phyloP scores from a whole-genome alignment of 1,140 invertebrate genomes.

The Caenorhabditis briggsae region DNA sequence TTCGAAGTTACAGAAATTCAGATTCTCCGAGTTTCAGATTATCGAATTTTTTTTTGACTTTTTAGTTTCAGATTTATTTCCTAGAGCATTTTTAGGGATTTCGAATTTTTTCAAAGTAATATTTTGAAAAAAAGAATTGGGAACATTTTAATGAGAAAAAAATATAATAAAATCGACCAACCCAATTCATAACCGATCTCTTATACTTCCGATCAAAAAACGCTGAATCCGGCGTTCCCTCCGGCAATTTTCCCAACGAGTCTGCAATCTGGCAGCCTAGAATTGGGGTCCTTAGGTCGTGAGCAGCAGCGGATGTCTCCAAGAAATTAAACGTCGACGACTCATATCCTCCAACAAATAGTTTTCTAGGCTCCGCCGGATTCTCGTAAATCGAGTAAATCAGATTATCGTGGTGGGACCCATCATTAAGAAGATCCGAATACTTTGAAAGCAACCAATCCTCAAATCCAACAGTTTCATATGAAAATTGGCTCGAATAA shows the following conservation, averaged over 20 bases:
- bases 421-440: neutral
- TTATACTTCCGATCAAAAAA: constrained; percentile 70
- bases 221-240: constrained; percentile 61
- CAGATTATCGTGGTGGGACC: neutral
- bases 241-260: constrained; percentile 83
- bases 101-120: neutral
- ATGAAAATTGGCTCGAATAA: constrained; percentile 23
- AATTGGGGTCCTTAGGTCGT: constrained; percentile 87
- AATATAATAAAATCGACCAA: constrained; percentile 52
- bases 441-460: neutral
- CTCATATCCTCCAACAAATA: constrained; percentile 80
- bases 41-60: too few species aligned
- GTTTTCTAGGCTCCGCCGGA: neutral
- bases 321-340: constrained; percentile 97
- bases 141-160: neutral
- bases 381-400: constrained; percentile 14
- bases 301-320: constrained; percentile 87
- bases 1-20: too few species aligned
- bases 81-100: too few species aligned
- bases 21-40: too few species aligned
- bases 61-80: too few species aligned
- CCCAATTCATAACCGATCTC: constrained; percentile 76
- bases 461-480: constrained; percentile 13
- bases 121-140: neutral
- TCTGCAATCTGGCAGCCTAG: constrained; percentile 87